These are phyloP conservation scores for Bradysia coprophila DNA, from an alignment of 1,140 invertebrate species.

Conservation along the genomic window DNA sequence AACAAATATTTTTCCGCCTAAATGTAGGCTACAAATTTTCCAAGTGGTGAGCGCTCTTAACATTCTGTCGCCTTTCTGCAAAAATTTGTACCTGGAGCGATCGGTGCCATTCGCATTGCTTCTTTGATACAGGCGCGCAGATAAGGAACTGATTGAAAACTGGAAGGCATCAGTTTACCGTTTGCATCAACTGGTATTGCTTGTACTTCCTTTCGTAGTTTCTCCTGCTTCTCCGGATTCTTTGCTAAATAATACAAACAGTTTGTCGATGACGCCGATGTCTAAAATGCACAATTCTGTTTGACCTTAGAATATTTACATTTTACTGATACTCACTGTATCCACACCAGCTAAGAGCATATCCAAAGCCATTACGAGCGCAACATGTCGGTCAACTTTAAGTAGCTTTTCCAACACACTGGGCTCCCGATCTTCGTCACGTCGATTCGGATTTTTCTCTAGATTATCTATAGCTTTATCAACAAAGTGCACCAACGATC, in stretches of 20 bases:
- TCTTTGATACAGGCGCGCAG: constrained; percentile 46
- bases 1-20: too few species aligned
- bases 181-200: constrained; percentile 25
- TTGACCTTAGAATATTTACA: neutral
- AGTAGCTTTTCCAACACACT: constrained; percentile 34
- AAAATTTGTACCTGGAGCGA: constrained; percentile 28
- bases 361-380: constrained; percentile 45
- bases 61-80: too few species aligned
- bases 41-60: too few species aligned
- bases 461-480: constrained; percentile 18
- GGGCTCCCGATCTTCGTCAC: constrained; percentile 9
- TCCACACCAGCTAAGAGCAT: constrained; percentile 58
- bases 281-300: constrained; percentile 6
- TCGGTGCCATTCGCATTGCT: constrained; percentile 32
- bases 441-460: constrained; percentile 8
- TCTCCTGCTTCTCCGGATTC: constrained; percentile 41
- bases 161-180: constrained; percentile 28
- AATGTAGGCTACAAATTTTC: too few species aligned
- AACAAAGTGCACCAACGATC: constrained; percentile 8
- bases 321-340: constrained; percentile 31
- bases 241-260: neutral
- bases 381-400: constrained; percentile 29
- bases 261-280: constrained; percentile 1
- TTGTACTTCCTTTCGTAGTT: constrained; percentile 41
- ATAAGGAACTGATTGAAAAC: constrained; percentile 33